Evolutionary conservation across 1,140 invertebrate species (phyloP), one percentile per base, ranked within the genome.

Genomic region (Holcopasites calliopsidis): DNA sequence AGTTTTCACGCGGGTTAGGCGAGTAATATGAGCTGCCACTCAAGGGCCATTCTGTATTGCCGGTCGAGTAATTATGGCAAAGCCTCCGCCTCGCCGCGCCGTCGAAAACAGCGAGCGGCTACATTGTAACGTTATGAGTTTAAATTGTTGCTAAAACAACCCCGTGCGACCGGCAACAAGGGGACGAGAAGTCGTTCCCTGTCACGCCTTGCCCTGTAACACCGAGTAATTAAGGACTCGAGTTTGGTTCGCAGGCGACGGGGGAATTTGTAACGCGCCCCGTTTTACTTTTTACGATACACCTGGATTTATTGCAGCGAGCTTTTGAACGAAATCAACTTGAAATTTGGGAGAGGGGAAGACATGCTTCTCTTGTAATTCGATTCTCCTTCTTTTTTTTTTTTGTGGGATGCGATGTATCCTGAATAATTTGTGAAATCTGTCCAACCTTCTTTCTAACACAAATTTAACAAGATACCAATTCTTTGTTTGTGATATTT

Each of bases 11-110:
- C 88, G 86, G 85, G 86, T 88, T 88, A 85, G 88, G 80, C 84
- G 85, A 87, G 88, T 90, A 90, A 90, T 90, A 90, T 89, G 88
- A 90, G 87, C 89, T 90, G 89, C 88, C 89, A 90, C 88, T 90
- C 89, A 90, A 89, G 84, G 80, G 83, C 83, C 83, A 83, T 85
- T 85, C 88, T 86, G 85, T 87, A 89, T 88, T 89, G 89, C 86
- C 85, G 86, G 80, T 82, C 85, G 82, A 90, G 88, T 90, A 90
- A 90, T 90, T 90, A 90, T 87, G 85, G 79, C 85, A 77, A 86
- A 82, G 61, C 70, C 77, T 80, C 60, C 70, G 54, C 76, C 79
- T 28, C 52, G 16, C 62, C 64, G 38, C 57, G 52, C 71, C 73
- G 71, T 76, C 69, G 68, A 52, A 52, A 73, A 57, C 82, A 70